Percentiles rank a stretch among this genome's conserved stretches.
Conservation (phyloP, 2,888 invertebrate genomes). For the Tiphia femorata region DNA sequence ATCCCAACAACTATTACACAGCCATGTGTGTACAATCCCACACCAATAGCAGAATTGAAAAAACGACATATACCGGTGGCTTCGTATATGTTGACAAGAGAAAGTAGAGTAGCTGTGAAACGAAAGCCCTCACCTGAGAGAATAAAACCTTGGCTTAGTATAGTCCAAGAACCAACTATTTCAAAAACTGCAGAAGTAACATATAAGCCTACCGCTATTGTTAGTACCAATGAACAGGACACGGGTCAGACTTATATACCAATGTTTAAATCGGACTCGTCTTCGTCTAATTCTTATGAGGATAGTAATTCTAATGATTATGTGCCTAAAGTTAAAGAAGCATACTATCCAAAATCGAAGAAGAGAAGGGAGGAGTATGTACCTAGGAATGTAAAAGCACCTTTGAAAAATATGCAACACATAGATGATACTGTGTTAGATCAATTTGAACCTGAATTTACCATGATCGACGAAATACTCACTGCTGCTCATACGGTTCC, state of each 20-base stretch:
- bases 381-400: constrained; percentile 62
- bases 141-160: constrained; percentile 52
- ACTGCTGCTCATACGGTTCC: constrained; percentile 32
- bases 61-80: constrained; percentile 66
- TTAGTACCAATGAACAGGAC: constrained; percentile 35
- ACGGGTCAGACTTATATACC: constrained; percentile 56
- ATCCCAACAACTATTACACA: constrained; percentile 55
- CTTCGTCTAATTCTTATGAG: constrained; percentile 51
- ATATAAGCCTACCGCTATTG: constrained; percentile 62
- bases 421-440: constrained; percentile 61
- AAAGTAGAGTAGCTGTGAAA: constrained; percentile 59
- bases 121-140: constrained; percentile 60
- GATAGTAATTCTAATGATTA: constrained; percentile 57
- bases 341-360: constrained; percentile 61
- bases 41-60: constrained; percentile 75
- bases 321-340: constrained; percentile 54
- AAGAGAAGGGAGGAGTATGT: constrained; percentile 65
- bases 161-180: constrained; percentile 44
- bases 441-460: constrained; percentile 65
- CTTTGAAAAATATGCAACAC: constrained; percentile 52
- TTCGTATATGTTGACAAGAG: constrained; percentile 61
- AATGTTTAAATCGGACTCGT: constrained; percentile 52
- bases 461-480: constrained; percentile 68
- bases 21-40: constrained; percentile 73
- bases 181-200: constrained; percentile 46